Percentiles rank a stretch among this genome's conserved stretches.
phyloP scores from a whole-genome alignment of 2,113 vertebrate species.

The Cryptotis parvus region DNA sequence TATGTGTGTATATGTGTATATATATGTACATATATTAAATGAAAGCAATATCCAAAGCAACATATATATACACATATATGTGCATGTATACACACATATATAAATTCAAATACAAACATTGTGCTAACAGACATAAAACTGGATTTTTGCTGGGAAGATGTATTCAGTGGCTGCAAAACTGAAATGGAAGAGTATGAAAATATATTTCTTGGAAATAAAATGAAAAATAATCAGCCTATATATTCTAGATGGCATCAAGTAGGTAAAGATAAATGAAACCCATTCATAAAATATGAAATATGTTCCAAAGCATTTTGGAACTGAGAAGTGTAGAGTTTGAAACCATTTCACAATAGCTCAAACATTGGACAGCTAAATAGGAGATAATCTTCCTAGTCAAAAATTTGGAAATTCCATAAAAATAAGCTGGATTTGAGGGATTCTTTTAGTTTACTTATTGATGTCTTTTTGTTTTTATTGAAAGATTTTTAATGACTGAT shows the following conservation, averaged over 20 bases:
- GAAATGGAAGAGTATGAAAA: background rate
- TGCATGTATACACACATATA: rapidly evolving
- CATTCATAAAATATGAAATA: background rate
- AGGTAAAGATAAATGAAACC: background rate
- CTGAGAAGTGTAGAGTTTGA: background rate
- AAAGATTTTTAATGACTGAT: background rate
- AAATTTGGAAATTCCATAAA: background rate
- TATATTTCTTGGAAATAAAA: background rate
- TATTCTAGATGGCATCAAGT: background rate
- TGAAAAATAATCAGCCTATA: background rate
- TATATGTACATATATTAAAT: too few species aligned
- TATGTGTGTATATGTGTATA: too few species aligned
- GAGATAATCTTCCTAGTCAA: background rate
- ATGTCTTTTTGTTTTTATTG: background rate
- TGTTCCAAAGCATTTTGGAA: background rate
- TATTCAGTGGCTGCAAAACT: background rate
- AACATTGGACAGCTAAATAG: background rate
- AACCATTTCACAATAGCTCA: background rate
- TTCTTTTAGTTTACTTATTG: too few species aligned
- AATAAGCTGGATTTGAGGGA: background rate
- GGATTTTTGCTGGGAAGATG: too few species aligned
- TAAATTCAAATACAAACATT: background rate
- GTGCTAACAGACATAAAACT: background rate
- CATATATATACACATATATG: too few species aligned
- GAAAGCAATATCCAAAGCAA: too few species aligned